Percentiles rank a stretch among this genome's conserved stretches.
phyloP scores from a whole-genome alignment of 2,888 invertebrate species.

The Ophioninae sp. region DNA sequence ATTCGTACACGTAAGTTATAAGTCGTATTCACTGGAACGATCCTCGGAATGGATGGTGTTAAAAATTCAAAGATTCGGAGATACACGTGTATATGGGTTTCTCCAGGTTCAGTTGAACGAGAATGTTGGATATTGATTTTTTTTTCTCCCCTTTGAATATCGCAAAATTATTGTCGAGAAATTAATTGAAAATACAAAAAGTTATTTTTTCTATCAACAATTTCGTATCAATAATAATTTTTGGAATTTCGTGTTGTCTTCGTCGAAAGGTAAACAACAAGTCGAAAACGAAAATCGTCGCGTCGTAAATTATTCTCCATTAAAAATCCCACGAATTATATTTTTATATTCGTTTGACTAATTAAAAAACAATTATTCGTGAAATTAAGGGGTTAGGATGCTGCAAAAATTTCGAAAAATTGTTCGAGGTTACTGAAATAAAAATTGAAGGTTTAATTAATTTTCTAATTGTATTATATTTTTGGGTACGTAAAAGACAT shows the following conservation, averaged over 20 bases:
- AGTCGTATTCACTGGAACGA: not conserved
- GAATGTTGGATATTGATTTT: not conserved
- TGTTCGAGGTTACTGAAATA: no score
- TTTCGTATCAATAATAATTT: not conserved
- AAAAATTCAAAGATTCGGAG: not conserved
- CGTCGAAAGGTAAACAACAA: not conserved
- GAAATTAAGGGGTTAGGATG: not conserved
- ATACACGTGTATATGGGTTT: not conserved
- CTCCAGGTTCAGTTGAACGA: not conserved
- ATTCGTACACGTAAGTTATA: conserved; percentile 3
- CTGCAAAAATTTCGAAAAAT: no score
- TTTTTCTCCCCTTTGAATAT: not conserved
- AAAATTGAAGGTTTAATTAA: no score
- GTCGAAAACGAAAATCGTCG: not conserved
- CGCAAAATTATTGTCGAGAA: not conserved
- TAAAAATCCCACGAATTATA: not conserved
- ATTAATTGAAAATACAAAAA: not conserved
- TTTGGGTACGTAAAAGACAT: not conserved
- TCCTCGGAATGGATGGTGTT: not conserved
- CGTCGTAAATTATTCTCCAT: not conserved
- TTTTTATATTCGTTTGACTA: not conserved
- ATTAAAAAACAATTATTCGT: not conserved
- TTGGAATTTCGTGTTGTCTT: not conserved
- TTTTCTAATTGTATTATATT: no score
- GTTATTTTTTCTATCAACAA: not conserved